Evolutionary conservation across 2,113 vertebrate genomes (phyloP), one percentile per base, ranked within the genome.

Genomic region (Alouatta palliata): DNA sequence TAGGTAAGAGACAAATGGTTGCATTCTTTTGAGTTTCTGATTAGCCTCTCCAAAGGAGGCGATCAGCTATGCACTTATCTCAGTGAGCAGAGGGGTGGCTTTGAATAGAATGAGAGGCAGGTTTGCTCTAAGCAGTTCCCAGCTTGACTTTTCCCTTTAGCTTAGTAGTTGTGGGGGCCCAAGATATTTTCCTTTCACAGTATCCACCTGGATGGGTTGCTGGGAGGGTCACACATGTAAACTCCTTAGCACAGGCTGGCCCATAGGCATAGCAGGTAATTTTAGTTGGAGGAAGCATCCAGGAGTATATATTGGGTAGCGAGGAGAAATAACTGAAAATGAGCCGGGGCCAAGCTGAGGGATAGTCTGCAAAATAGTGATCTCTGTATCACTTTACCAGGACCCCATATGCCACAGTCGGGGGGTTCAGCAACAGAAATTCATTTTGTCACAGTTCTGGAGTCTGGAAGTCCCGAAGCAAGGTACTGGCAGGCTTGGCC

Each of bases 321-420:
- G 45, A 58, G 86, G n/a, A 79, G 47, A 52, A 30, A 70, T 4
- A 27, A 27, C 21, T 16, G 54, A 71, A 35, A 76, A 68, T 32
- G 47, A 76, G 8, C 37, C 37, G 17, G 2, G 19, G 54, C 66
- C 86, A 52, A n/a, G 52, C 0, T 0, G 40, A 91, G 81, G 58
- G 23, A 25, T 8, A 7, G 12, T 40, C 70, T 43, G 66, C 25
- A 56, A 47, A 40, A 30, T 21, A 19, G 40, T 11, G 54, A 23
- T 19, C 82, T 4, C 6, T 7, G 61, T 21, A 5, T 52, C 4
- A 21, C 20, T 47, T 30, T 17, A 43, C 45, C 4, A 0, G 0
- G 7, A 52, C 35, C 2, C 56, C 25, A 8, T 4, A 16, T 1
- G 20, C 37, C 47, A 12, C 17, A 30, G n/a, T 8, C 13, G 27